These are phyloP conservation scores for Montipora foliosa DNA, from an alignment of 64 coral and sea anemone genomes.

Conservation along the genomic window DNA sequence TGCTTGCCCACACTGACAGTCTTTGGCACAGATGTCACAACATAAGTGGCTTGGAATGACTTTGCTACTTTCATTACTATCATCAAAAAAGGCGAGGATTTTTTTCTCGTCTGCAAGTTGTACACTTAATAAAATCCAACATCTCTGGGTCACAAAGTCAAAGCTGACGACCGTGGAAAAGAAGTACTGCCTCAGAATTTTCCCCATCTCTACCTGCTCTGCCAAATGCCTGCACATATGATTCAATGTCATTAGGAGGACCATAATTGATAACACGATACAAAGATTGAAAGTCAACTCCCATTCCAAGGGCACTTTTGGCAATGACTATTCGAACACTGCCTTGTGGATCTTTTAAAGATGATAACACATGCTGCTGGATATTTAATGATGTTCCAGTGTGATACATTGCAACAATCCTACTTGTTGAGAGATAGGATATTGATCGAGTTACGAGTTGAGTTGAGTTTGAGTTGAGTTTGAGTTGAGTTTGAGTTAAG, in stretches of 20 bases:
- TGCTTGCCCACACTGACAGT: constrained; percentile 13
- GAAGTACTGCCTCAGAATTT: not conserved
- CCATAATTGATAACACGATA: constrained; percentile 34
- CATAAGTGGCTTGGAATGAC: constrained; percentile 7
- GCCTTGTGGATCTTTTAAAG: constrained; percentile 12
- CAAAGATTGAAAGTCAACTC: constrained; percentile 29
- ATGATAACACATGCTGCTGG: not conserved
- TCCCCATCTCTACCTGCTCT: constrained; percentile 48
- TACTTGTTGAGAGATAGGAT: too few relatives aligned
- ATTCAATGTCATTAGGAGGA: constrained; percentile 30
- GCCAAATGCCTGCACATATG: constrained; percentile 38
- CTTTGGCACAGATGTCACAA: constrained; percentile 5
- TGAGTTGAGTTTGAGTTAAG: too few relatives aligned
- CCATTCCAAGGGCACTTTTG: constrained; percentile 59
- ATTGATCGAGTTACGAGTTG: too few relatives aligned
- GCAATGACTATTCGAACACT: constrained; percentile 33
- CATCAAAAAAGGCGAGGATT: not conserved
- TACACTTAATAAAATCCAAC: constrained; percentile 14
- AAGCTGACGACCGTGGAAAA: constrained; percentile 7
- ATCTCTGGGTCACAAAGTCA: constrained; percentile 16
- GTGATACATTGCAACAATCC: constrained; percentile 61
- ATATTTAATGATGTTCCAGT: constrained; percentile 1
- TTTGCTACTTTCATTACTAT: not conserved
- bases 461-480: too few relatives aligned
- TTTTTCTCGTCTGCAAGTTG: constrained; percentile 7